Conservation (phyloP, 2,113 vertebrate species). For the Neotoma lepida region DNA sequence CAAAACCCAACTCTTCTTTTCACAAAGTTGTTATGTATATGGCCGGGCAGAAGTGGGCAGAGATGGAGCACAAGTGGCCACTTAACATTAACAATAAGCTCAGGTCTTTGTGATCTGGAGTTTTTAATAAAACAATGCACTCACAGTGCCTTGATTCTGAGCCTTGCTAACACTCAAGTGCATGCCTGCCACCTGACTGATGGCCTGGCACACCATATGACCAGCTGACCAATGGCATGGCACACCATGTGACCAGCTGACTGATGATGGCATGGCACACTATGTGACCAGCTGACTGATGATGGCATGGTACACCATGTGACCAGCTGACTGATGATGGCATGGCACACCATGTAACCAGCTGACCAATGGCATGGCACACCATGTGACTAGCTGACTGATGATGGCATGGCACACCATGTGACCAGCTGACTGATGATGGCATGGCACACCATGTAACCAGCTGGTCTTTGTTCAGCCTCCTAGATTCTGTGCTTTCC, state of each 20-base stretch:
- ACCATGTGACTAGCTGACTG: neutral
- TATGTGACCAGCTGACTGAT: no score
- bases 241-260: accelerated
- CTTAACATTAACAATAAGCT: neutral
- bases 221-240: no score
- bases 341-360: no score
- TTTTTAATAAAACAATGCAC: neutral
- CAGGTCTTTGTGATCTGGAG: neutral
- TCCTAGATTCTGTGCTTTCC: no score
- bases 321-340: no score
- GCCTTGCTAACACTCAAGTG: neutral
- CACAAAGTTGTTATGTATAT: neutral
- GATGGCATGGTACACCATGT: neutral
- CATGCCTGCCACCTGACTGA: neutral
- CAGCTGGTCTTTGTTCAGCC: neutral
- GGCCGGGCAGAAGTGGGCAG: neutral
- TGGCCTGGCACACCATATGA: accelerated
- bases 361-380: neutral
- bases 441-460: no score
- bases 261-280: neutral
- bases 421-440: neutral
- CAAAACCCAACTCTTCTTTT: neutral
- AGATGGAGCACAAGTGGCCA: neutral
- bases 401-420: no score
- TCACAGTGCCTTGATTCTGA: neutral